Conservation (phyloP, 2,113 vertebrate species). For the Myrmophylax atrothorax region DNA sequence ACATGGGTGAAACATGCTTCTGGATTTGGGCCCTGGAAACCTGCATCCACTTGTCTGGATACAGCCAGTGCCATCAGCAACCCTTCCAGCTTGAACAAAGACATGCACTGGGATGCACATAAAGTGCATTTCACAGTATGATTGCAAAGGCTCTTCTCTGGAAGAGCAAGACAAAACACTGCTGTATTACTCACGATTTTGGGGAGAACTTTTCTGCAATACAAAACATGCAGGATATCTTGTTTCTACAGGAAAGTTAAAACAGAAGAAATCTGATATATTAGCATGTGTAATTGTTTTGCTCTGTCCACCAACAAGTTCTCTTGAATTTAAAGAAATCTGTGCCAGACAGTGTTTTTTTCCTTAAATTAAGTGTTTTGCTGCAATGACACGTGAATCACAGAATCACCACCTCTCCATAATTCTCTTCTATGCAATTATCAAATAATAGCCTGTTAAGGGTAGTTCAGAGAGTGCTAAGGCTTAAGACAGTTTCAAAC, state of each 20-base stretch:
- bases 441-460: neutral
- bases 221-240: neutral
- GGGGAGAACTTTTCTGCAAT: neutral
- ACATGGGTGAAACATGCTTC: rapidly evolving
- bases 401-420: neutral
- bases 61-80: neutral
- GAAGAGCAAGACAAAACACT: neutral
- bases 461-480: neutral
- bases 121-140: rapidly evolving
- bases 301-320: neutral
- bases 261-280: neutral
- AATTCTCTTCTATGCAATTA: neutral
- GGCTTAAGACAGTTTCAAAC: neutral
- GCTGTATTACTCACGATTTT: neutral
- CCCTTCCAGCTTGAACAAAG: neutral
- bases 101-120: rapidly evolving
- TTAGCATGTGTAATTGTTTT: neutral
- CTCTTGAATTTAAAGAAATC: neutral
- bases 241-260: neutral
- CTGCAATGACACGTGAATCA: too few species aligned
- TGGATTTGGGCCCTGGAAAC: neutral
- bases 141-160: neutral
- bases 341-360: neutral
- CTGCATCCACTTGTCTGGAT: neutral
- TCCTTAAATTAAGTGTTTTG: neutral